These are phyloP conservation scores for Geotrypetes seraphini DNA, from an alignment of 2,797 vertebrate genomes.

Conservation along the genomic window DNA sequence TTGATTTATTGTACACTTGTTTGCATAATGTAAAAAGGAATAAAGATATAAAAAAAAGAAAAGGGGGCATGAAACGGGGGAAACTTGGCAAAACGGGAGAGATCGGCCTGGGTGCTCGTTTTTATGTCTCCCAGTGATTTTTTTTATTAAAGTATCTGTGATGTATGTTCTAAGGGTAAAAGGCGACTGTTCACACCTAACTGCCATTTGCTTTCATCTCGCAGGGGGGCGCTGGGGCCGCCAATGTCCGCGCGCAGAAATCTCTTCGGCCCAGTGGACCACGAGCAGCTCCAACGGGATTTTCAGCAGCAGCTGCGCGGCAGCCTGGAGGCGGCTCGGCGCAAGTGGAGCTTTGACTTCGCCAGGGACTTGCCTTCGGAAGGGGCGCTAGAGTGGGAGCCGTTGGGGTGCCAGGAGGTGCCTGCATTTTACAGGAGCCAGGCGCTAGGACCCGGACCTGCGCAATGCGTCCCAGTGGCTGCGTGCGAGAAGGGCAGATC, in stretches of 20 bases:
- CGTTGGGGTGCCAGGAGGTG: conserved; percentile 46
- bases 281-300: conserved; percentile 57
- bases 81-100: no score
- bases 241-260: conserved; percentile 31
- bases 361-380: conserved; percentile 23
- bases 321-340: conserved; percentile 44
- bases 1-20: no score
- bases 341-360: conserved; percentile 70
- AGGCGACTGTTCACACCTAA: no score
- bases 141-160: no score
- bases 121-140: no score
- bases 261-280: conserved; percentile 64
- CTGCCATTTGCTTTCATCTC: conserved; percentile 28
- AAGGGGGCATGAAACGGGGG: no score
- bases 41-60: no score
- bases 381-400: conserved; percentile 58
- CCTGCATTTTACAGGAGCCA: conserved; percentile 59
- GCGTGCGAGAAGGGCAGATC: conserved; percentile 7
- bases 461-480: no score
- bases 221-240: conserved; percentile 27
- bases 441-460: no score
- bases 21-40: no score
- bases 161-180: no score
- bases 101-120: no score
- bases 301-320: conserved; percentile 51